Conservation (phyloP, 1,140 invertebrate genomes). For the Nomia melanderi region DNA sequence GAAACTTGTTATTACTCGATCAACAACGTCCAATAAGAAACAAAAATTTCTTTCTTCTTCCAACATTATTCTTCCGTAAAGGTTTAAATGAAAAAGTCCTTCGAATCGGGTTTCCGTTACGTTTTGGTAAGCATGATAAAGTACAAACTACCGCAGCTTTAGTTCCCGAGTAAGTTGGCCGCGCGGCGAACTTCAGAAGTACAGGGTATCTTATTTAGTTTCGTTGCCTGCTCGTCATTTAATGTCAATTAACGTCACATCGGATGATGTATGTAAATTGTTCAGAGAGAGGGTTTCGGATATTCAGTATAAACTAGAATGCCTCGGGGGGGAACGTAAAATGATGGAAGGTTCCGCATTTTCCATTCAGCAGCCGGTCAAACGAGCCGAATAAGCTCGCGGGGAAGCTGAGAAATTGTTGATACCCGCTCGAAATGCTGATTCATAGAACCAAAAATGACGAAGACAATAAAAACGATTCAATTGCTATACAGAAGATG, state of each 20-base stretch:
- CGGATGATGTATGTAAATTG: neutral
- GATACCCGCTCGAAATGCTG: too few species aligned
- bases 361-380: neutral
- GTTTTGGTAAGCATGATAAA: neutral
- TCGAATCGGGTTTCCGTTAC: too few species aligned
- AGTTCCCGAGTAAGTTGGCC: neutral
- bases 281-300: neutral
- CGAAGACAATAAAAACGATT: too few species aligned
- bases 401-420: neutral
- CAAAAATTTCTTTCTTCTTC: too few species aligned
- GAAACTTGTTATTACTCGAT: too few species aligned
- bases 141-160: neutral
- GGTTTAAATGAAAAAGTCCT: too few species aligned
- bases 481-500: too few species aligned
- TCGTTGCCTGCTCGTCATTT: neutral
- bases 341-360: neutral
- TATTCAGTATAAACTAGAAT: neutral
- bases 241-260: constrained; percentile 1
- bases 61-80: too few species aligned
- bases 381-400: neutral
- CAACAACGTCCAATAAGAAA: too few species aligned
- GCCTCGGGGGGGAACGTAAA: constrained; percentile 1
- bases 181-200: neutral
- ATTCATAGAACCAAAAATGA: too few species aligned
- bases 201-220: neutral